Percentiles rank a stretch among this genome's conserved stretches.
Conservation (phyloP, 2,113 vertebrate species). For the Entelurus aequoreus region DNA sequence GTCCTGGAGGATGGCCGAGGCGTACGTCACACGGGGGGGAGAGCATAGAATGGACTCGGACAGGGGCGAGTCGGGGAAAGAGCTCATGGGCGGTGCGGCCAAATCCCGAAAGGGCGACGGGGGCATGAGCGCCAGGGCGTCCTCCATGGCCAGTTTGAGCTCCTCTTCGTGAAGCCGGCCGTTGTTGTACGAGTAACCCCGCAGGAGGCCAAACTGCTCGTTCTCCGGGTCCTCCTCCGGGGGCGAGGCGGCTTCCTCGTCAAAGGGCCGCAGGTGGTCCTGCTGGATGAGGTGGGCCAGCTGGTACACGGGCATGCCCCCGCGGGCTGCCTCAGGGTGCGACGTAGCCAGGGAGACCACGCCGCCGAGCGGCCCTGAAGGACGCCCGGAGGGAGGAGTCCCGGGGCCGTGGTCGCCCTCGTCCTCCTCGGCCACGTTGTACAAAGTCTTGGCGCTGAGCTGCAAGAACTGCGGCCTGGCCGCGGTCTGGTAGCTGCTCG, state of each 20-base stretch:
- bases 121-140: constrained; percentile 84
- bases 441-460: constrained; percentile 88
- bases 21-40: constrained; percentile 80
- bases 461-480: constrained; percentile 80
- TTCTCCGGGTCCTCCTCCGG: constrained; percentile 66
- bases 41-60: constrained; percentile 89
- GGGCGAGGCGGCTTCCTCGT: constrained; percentile 69
- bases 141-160: constrained; percentile 78
- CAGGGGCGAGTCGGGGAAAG: constrained; percentile 82
- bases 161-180: constrained; percentile 78
- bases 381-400: constrained; percentile 79
- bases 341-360: constrained; percentile 62
- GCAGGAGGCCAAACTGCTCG: constrained; percentile 83
- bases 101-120: constrained; percentile 91
- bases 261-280: constrained; percentile 73
- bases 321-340: constrained; percentile 56
- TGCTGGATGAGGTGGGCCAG: constrained; percentile 67
- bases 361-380: constrained; percentile 55
- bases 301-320: constrained; percentile 61
- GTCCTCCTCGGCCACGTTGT: constrained; percentile 87
- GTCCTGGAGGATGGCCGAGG: constrained; percentile 88
- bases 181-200: constrained; percentile 83
- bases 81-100: constrained; percentile 69
- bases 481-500: constrained; percentile 85
- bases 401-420: constrained; percentile 73